These are phyloP conservation scores for Euzophera pinguis DNA, from an alignment of 2,888 invertebrate genomes.

Conservation along the genomic window DNA sequence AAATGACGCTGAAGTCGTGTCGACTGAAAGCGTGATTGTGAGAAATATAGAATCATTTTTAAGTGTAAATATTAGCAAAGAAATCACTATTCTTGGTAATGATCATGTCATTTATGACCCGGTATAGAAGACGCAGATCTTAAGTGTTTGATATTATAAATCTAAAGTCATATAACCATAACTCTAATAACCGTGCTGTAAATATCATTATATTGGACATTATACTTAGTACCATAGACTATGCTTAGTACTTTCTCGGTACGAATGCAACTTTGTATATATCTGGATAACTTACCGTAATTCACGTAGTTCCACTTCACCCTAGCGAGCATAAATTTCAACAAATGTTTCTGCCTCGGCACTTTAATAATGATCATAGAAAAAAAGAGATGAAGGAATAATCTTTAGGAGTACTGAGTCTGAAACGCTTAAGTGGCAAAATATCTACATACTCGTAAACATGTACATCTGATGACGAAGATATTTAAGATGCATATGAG, in stretches of 20 bases:
- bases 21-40: no score
- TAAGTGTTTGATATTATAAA: neutral
- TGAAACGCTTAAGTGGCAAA: no score
- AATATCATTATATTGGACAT: neutral
- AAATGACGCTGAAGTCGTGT: no score
- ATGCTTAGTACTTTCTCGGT: neutral
- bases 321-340: constrained; percentile 46
- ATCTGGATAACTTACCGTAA: constrained; percentile 9
- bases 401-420: no score
- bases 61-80: no score
- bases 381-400: neutral
- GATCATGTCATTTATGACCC: no score
- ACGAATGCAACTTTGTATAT: constrained; percentile 5
- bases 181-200: neutral
- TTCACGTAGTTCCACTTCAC: constrained; percentile 28
- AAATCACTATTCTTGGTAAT: no score
- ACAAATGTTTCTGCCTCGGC: constrained; percentile 40
- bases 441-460: no score
- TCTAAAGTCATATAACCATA: neutral
- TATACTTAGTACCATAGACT: neutral
- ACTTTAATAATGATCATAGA: constrained; percentile 25
- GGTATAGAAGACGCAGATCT: no score
- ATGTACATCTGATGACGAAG: no score
- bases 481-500: no score
- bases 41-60: no score